These are phyloP conservation scores for Solen grandis DNA, from an alignment of 1,140 invertebrate species.

Conservation along the genomic window DNA sequence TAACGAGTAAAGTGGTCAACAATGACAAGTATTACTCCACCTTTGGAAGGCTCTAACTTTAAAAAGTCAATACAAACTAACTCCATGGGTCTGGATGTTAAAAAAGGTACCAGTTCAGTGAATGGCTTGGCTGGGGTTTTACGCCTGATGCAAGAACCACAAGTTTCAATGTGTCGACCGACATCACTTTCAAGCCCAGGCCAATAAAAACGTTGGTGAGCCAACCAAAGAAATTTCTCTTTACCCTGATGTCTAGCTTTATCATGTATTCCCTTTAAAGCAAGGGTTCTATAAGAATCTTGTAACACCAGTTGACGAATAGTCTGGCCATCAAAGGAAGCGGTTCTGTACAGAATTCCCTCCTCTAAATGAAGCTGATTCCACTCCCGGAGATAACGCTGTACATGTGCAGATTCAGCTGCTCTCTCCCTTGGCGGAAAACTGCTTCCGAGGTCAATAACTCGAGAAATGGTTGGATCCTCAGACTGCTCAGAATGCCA, in stretches of 20 bases:
- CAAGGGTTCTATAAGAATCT: background rate
- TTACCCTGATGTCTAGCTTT: no score
- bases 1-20: no score
- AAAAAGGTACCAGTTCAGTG: background rate
- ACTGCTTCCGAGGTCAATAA: background rate
- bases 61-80: constrained; percentile 10
- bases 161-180: no score
- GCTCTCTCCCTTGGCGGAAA: no score
- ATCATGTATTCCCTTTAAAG: no score
- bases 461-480: no score
- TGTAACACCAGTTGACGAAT: background rate
- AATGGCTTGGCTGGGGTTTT: background rate
- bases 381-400: no score
- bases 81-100: no score
- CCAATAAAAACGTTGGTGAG: background rate
- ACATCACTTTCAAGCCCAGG: no score
- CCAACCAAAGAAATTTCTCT: background rate
- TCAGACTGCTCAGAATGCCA: no score
- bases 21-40: background rate
- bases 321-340: background rate
- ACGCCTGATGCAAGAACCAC: no score
- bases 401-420: no score
- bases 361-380: background rate
- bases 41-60: background rate
- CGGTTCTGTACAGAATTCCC: background rate